Base-by-base conservation (phyloP, 2,113 vertebrate species). In the Machaerirhynchus nigripectus region DNA sequence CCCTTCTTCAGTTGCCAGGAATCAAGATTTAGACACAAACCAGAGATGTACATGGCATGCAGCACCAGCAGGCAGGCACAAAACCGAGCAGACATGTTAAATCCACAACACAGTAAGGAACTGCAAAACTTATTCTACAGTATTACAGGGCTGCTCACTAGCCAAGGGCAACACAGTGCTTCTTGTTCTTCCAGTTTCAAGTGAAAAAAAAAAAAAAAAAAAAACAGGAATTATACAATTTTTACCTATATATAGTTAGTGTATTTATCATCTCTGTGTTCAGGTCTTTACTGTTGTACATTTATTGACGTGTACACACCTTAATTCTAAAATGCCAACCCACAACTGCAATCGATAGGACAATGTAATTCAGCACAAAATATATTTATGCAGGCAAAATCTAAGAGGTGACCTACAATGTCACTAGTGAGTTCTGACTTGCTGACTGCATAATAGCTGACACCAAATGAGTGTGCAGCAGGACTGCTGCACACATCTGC, bases 1-100 rank as follows among this genome's bases (percentile, higher is more conserved):
- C 71, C 68, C 95, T 87, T 53, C 67, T 73, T 71, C 85, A 74
- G 90, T 89, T 96, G 95, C 91, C 93, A 95, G 78, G 87, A 95
- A 92, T 64, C 42, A 35, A 63, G 64, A 80, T 89, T 94, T 71
- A 88, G 89, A 92, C 86, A 80, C 89, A 95, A 91, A 93, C 65
- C 93, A 95, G 71, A 2, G 2, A 79, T 1, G 10, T 37, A 84
- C 52, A 87, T 24, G 68, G 84, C 53, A 40, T 59, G 30, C 40
- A 49, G 39, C 61, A 39, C 63, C 42, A 80, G 56, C 39, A 61
- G n/a, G 69, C 85, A 92, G 20, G 61, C 83, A 93, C 55, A 56
- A 46, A 77, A 15, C 15, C 10, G 52, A 63, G 61, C 59, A n/a
- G 31, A 23, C 39, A 44, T 1, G 1, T 42, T 56, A 67, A 84